Base-by-base conservation (phyloP, 1,140 invertebrate species). In the Galendromus occidentalis region DNA sequence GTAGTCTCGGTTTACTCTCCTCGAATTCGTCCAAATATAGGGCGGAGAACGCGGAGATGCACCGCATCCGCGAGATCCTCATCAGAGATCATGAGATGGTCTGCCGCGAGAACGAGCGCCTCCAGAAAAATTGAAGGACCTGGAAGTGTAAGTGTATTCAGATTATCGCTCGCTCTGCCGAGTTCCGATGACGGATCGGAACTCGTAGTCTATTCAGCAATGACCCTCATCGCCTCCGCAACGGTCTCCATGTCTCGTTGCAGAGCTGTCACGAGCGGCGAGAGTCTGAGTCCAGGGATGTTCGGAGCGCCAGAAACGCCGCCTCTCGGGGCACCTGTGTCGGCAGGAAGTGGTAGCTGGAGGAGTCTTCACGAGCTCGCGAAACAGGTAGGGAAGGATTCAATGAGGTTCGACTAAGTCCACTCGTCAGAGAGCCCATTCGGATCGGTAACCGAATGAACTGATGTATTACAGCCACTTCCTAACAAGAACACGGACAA, bases 51-150 rank as follows among this genome's bases (percentile, higher is more conserved):
- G 80, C 84, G 17, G 88, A 93, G 67, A 76, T 94, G 20, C 90
- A 89, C 73, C 78, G 80, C 1, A 81, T 85, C 0, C 77, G 87
- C 64, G 88, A 93, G 70, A 80, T 85, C 44, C 77, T 92, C 28
- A 79, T 90, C 51, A 76, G 88, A 42, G 91, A 95, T 73, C 89
- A 93, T 71, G 89, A 94, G 74, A 74, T 88, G 5, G 83, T 94
- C 12, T 90, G 87, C 71, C 78, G 86, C 66, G 90, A 95, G 74
- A 94, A 94, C 72, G 91, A 94, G 74, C 76, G 86, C 28, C 77
- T 95, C 20, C 74, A 88, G 18, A 86, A 85, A 89, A 90, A 77
- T 75, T 94, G 14, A 88, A 92, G 75, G 86, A 89, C 75, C 84
- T 87, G 17, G 87, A 87, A 73, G 83, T 82, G 85, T 87, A 77